These are phyloP conservation scores for Anoplolepis gracilipes DNA, from an alignment of 1,140 invertebrate genomes.

Conservation along the genomic window DNA sequence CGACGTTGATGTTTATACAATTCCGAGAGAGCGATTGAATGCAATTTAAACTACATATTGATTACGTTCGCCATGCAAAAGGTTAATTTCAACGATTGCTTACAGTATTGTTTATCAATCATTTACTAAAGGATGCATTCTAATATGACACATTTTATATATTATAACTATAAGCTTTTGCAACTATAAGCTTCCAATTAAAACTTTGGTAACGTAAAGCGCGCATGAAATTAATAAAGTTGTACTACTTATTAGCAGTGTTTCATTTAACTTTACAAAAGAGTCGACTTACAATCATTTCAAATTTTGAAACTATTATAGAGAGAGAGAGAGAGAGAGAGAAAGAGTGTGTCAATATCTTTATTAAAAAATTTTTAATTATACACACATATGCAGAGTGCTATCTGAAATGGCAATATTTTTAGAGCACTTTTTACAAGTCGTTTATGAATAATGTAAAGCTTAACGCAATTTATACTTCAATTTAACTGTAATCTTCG, in stretches of 20 bases:
- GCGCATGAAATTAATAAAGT: not conserved
- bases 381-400: not conserved
- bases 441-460: not conserved
- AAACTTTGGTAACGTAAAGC: not conserved
- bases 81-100: not conserved
- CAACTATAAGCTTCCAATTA: not conserved
- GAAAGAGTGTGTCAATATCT: not conserved
- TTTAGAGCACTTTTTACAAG: not conserved
- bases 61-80: not conserved
- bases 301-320: not conserved
- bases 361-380: not conserved
- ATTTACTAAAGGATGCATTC: not conserved
- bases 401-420: not conserved
- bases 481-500: not conserved
- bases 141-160: not conserved
- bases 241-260: not conserved
- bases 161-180: not conserved
- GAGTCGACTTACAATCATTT: not conserved
- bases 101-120: not conserved
- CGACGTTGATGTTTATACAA: not conserved
- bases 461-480: not conserved
- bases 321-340: not conserved
- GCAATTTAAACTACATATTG: too few species aligned
- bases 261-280: not conserved
- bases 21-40: not conserved